Conservation (phyloP, 2,113 vertebrate genomes). For the Odontesthes bonariensis region DNA sequence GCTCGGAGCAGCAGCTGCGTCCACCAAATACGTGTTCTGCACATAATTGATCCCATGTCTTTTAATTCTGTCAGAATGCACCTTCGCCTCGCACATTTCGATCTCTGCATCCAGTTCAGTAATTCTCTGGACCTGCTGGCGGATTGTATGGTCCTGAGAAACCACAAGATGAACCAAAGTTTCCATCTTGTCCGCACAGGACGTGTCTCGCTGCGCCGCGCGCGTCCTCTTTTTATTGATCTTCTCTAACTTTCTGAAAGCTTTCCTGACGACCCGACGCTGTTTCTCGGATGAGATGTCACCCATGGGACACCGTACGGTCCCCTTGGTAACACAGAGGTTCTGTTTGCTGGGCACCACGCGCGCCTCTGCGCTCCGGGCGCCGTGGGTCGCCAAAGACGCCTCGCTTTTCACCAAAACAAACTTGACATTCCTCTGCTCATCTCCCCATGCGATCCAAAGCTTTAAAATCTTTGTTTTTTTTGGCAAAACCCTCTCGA, state of each 20-base stretch:
- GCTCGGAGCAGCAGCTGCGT: conserved; percentile 16
- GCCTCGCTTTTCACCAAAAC: conserved; percentile 90
- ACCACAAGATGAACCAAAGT: conserved; percentile 92
- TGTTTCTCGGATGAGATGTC: conserved; percentile 87
- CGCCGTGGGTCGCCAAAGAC: conserved; percentile 84
- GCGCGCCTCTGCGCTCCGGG: conserved; percentile 92
- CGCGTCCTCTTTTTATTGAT: conserved; percentile 87
- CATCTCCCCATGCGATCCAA: conserved; percentile 94
- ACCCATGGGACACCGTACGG: conserved; percentile 74
- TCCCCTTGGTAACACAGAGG: conserved; percentile 76
- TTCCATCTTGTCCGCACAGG: conserved; percentile 89
- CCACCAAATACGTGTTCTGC: conserved; percentile 93
- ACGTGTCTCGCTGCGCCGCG: conserved; percentile 74
- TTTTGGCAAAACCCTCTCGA: conserved; percentile 91
- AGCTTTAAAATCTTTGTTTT: conserved; percentile 91
- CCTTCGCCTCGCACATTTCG: conserved; percentile 88
- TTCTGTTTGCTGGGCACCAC: conserved; percentile 90
- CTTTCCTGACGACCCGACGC: conserved; percentile 91
- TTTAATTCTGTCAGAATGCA: conserved; percentile 90
- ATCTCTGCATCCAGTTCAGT: conserved; percentile 92
- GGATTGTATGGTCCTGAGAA: conserved; percentile 95
- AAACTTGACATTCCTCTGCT: conserved; percentile 91
- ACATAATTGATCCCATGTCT: conserved; percentile 93
- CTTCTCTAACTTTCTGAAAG: conserved; percentile 95
- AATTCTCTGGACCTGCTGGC: conserved; percentile 92